A percentile compares a stretch with the other conserved stretches of the same genome.
Conservation (phyloP, 2,888 invertebrate species). For the Campopleginae sp. region DNA sequence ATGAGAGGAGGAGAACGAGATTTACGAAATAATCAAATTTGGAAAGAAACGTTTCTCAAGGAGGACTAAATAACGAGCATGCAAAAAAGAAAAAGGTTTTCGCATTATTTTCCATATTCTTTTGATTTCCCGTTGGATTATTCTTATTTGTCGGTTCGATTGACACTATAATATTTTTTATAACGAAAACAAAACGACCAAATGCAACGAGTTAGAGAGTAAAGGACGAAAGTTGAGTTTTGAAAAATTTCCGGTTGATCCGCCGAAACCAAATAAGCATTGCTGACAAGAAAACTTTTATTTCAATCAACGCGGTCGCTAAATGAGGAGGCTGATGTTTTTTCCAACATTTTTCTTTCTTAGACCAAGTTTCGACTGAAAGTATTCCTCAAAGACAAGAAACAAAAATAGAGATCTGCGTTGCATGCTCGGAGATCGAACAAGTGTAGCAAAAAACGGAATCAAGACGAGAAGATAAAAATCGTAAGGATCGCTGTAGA, state of each 20-base stretch:
- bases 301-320: neutral
- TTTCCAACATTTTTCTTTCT: neutral
- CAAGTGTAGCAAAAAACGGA: constrained; percentile 5
- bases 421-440: constrained; percentile 23
- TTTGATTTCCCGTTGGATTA: constrained; percentile 8
- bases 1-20: constrained; percentile 27
- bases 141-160: neutral
- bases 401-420: constrained; percentile 28
- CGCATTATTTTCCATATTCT: neutral
- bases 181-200: constrained; percentile 3
- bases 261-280: constrained; percentile 11
- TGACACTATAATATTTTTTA: neutral
- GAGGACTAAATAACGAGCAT: neutral
- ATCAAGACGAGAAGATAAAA: constrained; percentile 15
- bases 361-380: neutral
- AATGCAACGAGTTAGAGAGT: constrained; percentile 9
- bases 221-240: neutral
- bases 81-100: neutral
- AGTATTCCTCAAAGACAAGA: neutral
- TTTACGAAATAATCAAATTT: neutral
- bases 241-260: neutral
- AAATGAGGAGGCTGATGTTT: neutral
- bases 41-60: constrained; percentile 12
- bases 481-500: constrained; percentile 52
- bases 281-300: neutral